These are phyloP conservation scores for Reinhardtius hippoglossoides DNA, from an alignment of 2,113 vertebrate species.

Conservation along the genomic window DNA sequence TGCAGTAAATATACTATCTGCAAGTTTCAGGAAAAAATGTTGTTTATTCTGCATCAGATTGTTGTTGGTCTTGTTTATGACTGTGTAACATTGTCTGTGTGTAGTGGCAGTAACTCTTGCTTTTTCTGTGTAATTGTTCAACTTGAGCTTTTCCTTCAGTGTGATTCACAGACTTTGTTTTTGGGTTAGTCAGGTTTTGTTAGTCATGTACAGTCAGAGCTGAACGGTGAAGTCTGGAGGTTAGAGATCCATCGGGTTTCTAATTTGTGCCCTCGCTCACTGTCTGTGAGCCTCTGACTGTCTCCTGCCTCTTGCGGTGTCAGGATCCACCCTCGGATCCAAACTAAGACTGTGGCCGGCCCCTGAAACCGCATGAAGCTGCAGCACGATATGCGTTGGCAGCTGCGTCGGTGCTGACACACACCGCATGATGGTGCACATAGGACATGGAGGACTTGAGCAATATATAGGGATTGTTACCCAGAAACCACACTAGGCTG, in stretches of 20 bases:
- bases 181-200: not conserved
- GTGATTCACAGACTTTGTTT: not conserved
- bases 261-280: constrained; percentile 16
- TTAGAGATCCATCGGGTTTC: constrained; percentile 25
- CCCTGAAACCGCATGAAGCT: constrained; percentile 54
- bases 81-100: not conserved
- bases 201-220: not conserved
- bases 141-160: not conserved
- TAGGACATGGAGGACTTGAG: not conserved
- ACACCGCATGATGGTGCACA: constrained; percentile 45
- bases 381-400: constrained; percentile 35
- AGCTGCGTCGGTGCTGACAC: constrained; percentile 26
- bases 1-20: not conserved
- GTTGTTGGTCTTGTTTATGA: not conserved
- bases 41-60: too few relatives aligned
- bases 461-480: too few relatives aligned
- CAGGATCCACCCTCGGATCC: constrained; percentile 60
- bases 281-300: constrained; percentile 35
- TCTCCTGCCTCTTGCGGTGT: constrained; percentile 45
- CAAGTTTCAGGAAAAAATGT: not conserved
- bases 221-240: not conserved
- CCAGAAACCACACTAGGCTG: constrained; percentile 5
- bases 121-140: too few relatives aligned
- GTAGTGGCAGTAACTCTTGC: not conserved
- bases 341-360: constrained; percentile 61